phyloP scores from a whole-genome alignment of 2,797 vertebrate genomes.

The Ptychobarbus kaznakovi region DNA sequence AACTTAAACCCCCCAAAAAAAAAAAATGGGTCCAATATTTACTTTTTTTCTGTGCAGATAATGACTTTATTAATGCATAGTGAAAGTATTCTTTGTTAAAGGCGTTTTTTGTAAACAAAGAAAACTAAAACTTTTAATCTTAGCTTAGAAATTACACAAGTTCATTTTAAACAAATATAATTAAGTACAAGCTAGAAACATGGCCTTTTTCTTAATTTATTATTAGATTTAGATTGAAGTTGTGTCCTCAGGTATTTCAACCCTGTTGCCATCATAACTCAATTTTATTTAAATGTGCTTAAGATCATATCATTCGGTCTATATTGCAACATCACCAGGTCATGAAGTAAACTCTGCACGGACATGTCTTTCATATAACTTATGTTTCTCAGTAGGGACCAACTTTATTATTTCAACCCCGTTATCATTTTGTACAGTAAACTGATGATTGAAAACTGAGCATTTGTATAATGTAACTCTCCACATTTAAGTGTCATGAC shows the following conservation, averaged over 20 bases:
- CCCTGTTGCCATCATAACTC: conserved; percentile 1
- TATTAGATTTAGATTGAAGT: background rate
- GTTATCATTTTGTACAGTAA: background rate
- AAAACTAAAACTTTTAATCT: background rate
- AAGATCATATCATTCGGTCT: background rate
- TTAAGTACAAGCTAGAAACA: background rate
- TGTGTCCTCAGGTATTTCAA: background rate
- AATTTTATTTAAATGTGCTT: background rate
- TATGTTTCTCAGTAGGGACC: background rate
- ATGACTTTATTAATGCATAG: too few relatives aligned
- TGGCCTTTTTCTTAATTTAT: background rate
- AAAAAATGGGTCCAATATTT: background rate
- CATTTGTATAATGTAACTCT: background rate
- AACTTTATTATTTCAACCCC: conserved; percentile 13
- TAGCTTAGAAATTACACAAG: background rate
- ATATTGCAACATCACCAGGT: background rate
- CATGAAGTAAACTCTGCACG: background rate
- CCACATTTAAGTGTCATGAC: background rate
- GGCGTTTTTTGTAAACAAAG: background rate
- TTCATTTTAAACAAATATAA: background rate
- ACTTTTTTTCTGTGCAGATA: background rate
- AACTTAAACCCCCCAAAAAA: background rate
- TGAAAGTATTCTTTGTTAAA: background rate
- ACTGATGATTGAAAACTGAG: background rate
- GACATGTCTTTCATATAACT: background rate